Conservation (phyloP, 2,797 vertebrate genomes). For the Chaenodraco wilsoni region DNA sequence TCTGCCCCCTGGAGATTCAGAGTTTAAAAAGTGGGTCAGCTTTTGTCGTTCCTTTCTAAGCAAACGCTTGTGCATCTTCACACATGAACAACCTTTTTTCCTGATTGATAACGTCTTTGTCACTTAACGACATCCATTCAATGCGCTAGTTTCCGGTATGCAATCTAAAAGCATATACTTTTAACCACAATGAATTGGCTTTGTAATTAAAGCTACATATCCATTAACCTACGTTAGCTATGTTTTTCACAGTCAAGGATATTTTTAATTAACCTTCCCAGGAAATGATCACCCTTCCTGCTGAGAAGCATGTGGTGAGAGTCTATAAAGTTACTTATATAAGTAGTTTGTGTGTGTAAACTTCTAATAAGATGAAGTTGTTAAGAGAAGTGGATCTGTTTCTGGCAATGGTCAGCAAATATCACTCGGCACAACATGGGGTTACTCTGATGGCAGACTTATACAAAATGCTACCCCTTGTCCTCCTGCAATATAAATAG, state of each 20-base stretch:
- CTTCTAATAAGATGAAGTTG: neutral
- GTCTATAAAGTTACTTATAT: neutral
- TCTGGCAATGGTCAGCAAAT: neutral
- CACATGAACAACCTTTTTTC: conserved; percentile 60
- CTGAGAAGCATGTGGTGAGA: neutral
- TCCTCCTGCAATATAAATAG: conserved; percentile 23
- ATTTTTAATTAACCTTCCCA: neutral
- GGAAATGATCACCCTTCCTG: neutral
- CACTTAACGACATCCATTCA: conserved; percentile 28
- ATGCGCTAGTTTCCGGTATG: neutral
- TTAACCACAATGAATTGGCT: neutral
- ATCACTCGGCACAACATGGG: fast-evolving
- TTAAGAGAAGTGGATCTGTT: neutral
- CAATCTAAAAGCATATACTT: fast-evolving
- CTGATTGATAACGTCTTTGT: conserved; percentile 40
- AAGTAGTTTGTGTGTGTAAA: neutral
- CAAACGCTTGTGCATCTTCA: conserved; percentile 51
- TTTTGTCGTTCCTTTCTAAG: conserved; percentile 65
- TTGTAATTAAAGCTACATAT: neutral
- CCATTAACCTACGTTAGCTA: neutral
- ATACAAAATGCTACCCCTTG: neutral
- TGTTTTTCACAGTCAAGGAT: neutral
- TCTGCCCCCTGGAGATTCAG: conserved; percentile 68
- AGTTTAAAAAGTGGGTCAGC: conserved; percentile 77
- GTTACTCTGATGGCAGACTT: neutral